Percentiles rank a stretch among this genome's conserved stretches.
phyloP scores from a whole-genome alignment of 2,888 invertebrate genomes.

The Diarsia dahlii region DNA sequence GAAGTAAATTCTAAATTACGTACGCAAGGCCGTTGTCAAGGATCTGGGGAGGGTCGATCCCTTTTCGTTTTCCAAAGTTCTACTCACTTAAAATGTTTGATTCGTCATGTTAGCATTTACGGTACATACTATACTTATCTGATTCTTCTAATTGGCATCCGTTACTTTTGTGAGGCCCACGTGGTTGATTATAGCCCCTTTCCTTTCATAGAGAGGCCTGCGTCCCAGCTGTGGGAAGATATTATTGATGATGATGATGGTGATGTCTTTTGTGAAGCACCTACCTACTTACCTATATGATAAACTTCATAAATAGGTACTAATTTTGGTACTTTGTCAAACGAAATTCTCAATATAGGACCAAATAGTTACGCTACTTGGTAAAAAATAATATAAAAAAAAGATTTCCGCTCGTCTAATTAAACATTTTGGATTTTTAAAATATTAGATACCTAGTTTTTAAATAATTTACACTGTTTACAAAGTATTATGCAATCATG shows the following conservation, averaged over 20 bases:
- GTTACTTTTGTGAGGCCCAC: not conserved
- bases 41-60: conserved; percentile 9
- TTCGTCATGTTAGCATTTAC: not conserved
- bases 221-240: no score
- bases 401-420: not conserved
- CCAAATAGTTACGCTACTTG: not conserved
- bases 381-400: not conserved
- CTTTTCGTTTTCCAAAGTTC: conserved; percentile 8
- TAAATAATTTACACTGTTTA: not conserved
- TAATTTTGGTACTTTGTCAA: not conserved
- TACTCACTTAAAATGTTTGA: not conserved
- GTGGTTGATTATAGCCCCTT: no score
- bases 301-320: conserved; percentile 1
- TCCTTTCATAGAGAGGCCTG: no score
- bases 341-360: not conserved
- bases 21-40: conserved; percentile 40
- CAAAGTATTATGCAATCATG: not conserved
- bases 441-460: not conserved
- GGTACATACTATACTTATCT: not conserved
- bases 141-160: conserved; percentile 15
- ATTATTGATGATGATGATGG: no score
- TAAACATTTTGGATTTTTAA: not conserved
- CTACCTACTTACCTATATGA: not conserved
- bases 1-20: conserved; percentile 19
- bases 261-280: not conserved